Evolutionary conservation across 2,113 vertebrate genomes (phyloP).

Genomic region (Coregonus clupeaformis): DNA sequence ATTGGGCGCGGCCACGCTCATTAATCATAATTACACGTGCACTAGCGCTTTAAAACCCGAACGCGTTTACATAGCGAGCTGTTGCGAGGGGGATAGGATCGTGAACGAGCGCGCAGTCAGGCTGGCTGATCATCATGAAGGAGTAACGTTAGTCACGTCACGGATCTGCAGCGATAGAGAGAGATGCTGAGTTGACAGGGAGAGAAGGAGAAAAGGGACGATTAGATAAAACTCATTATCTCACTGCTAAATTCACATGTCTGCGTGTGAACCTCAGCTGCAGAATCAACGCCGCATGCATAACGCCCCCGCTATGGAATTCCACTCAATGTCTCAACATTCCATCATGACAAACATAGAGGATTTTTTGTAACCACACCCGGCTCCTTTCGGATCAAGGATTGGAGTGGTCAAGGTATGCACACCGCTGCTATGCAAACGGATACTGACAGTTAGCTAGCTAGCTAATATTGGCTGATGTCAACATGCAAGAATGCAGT

Average conservation of each 20-base stretch:
- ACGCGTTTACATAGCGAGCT: constrained; percentile 56
- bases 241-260: background rate
- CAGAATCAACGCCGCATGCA: constrained; percentile 13
- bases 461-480: background rate
- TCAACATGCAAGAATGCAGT: background rate
- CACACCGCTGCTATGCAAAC: constrained; percentile 34
- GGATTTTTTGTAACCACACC: constrained; percentile 69
- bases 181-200: constrained; percentile 76
- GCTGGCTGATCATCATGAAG: constrained; percentile 46
- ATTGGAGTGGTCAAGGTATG: constrained; percentile 67
- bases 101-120: constrained; percentile 65
- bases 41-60: constrained; percentile 46
- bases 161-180: constrained; percentile 73
- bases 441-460: constrained; percentile 17
- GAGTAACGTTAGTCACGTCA: constrained; percentile 61
- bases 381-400: constrained; percentile 63
- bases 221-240: constrained; percentile 19
- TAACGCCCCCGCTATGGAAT: constrained; percentile 42
- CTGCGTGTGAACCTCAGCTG: background rate
- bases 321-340: constrained; percentile 43
- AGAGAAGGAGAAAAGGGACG: constrained; percentile 59
- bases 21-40: background rate
- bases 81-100: constrained; percentile 74
- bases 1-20: constrained; percentile 25
- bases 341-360: constrained; percentile 33